phyloP scores from a whole-genome alignment of 23 tunicate genomes.

The Aplidium turbinatum region DNA sequence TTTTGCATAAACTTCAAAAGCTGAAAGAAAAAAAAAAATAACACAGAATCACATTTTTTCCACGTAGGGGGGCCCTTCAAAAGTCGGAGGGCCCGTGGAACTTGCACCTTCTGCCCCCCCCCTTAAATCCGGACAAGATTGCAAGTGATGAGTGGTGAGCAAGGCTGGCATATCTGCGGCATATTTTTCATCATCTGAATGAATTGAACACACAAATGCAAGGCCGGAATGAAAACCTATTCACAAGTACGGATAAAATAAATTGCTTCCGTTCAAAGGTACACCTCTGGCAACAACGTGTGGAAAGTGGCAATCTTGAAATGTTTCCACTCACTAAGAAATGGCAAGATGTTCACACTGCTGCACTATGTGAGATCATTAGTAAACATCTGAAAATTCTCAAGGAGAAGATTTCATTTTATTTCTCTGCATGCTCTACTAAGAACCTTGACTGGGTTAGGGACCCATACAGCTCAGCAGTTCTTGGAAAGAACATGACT shows the following conservation, averaged over 20 bases:
- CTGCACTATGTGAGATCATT: constrained; percentile 5
- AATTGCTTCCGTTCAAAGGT: too few relatives aligned
- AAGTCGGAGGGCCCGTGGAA: too few relatives aligned
- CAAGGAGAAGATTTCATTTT: constrained; percentile 24
- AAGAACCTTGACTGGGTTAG: constrained; percentile 39
- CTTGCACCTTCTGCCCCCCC: too few relatives aligned
- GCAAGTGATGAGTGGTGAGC: constrained; percentile 33
- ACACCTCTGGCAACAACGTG: too few relatives aligned
- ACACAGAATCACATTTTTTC: too few relatives aligned
- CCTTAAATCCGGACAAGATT: too few relatives aligned
- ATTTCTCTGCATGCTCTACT: constrained; percentile 3
- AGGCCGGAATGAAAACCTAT: too few relatives aligned
- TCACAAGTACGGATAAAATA: constrained; percentile 3
- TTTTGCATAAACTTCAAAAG: too few relatives aligned
- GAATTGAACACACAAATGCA: constrained; percentile 36
- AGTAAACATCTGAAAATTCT: constrained; percentile 28
- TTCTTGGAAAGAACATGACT: constrained; percentile 27
- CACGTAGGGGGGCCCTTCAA: too few relatives aligned
- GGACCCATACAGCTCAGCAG: constrained; percentile 39
- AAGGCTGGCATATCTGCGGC: constrained; percentile 29
- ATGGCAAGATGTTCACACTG: constrained; percentile 31
- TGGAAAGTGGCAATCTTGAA: too few relatives aligned
- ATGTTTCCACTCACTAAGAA: too few relatives aligned
- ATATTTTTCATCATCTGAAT: constrained; percentile 31
- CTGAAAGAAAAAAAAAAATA: too few relatives aligned